Evolutionary conservation across 2,797 vertebrate species (phyloP), one percentile per base, ranked within the genome.

Genomic region (Peromyscus eremicus): DNA sequence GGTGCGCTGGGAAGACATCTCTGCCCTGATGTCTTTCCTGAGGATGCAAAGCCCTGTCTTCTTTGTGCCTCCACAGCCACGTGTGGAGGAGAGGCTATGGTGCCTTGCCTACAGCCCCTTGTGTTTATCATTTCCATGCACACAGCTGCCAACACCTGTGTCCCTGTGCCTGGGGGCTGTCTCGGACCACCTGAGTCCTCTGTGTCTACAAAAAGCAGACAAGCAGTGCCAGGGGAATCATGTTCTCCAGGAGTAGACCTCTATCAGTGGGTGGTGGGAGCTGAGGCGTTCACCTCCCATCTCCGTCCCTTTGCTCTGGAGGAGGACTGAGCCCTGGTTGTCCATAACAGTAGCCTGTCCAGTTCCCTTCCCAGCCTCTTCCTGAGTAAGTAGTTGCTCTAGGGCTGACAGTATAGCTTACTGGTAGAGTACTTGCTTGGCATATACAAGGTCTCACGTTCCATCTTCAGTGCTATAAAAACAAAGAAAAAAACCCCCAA

Each of bases 131-230:
- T 86, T 80, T 97, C 82, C 91, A 64, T 27, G 80, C 66, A 55
- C 17, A 55, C 25, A 94, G 82, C n/a, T 95, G 73, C 64, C 46
- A 94, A 77, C 71, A 79, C 43, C 71, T 79, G 85, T n/a, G 92
- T 60, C 87, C 43, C 93, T 40, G 6, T 7, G 52, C 80, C 77
- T 66, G 32, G 32, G 75, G 25, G 46, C 73, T 82, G 73, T 73
- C 73, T 97, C n/a, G 52, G 83, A 46, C 57, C 73, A 68, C 91
- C 37, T 93, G 94, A 91, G 82, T 80, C 70, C 55, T 91, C 68
- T 91, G 70, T 91, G 88, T 66, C 37, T 68, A 82, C 13, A 46
- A 21, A 5, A 34, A 49, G 64, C 76, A 89, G 40, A 57, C 70
- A 68, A 88, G 46, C 73, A 52, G 40, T 79, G 40, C 37, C 19